Conservation (phyloP, 2,888 invertebrate species). For the Adelphocoris suturalis region DNA sequence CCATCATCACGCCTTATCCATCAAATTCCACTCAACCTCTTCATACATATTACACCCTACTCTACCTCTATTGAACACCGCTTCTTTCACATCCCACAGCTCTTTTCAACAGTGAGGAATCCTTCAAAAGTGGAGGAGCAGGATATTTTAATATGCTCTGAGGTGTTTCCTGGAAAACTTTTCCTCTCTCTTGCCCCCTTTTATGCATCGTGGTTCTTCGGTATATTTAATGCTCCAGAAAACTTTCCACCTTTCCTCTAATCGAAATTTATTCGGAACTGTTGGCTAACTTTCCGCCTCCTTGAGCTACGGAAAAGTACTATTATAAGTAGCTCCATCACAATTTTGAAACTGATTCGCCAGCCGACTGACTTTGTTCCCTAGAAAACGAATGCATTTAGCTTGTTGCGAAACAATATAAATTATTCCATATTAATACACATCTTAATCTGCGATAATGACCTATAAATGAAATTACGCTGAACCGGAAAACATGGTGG, state of each 20-base stretch:
- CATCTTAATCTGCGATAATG: too few species aligned
- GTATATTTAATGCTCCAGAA: slow-evolving; percentile 37
- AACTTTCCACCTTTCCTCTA: slow-evolving; percentile 51
- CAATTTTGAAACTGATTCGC: neutral
- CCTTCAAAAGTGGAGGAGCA: neutral
- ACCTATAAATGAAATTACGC: too few species aligned
- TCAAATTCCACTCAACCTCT: neutral
- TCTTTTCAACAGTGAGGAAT: neutral
- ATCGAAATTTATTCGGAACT: slow-evolving; percentile 47
- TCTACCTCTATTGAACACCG: neutral
- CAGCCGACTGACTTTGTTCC: neutral
- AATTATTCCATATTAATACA: too few species aligned
- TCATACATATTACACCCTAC: neutral
- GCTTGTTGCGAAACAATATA: too few species aligned
- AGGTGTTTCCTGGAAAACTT: slow-evolving; percentile 10
- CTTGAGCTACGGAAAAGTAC: slow-evolving; percentile 12
- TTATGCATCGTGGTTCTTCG: neutral
- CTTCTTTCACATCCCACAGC: neutral
- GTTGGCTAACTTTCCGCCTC: neutral
- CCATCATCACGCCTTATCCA: neutral
- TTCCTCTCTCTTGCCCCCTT: neutral
- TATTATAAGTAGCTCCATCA: slow-evolving; percentile 6
- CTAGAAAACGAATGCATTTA: neutral
- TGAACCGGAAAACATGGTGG: too few species aligned
- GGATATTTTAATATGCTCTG: slow-evolving; percentile 32